Evolutionary conservation across 64 coral and sea anemone genomes (phyloP).

Genomic region (Catalaphyllia jardinei): DNA sequence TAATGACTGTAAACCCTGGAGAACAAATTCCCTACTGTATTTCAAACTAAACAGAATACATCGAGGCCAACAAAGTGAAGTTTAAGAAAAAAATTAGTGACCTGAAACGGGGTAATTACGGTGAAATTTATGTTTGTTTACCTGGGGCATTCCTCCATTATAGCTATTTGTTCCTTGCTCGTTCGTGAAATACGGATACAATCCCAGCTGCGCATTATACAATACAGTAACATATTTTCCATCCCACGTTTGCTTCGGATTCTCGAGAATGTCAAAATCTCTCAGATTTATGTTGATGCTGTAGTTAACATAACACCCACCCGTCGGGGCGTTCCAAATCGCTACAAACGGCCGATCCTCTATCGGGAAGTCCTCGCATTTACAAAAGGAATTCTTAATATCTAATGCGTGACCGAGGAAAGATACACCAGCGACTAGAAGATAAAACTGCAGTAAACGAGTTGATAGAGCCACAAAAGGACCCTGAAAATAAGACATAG

Average conservation of each 20-base stretch:
- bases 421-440: background rate
- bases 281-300: slow-evolving; percentile 88
- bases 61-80: background rate
- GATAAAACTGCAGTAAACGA: background rate
- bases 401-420: slow-evolving; percentile 2
- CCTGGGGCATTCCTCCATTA: slow-evolving; percentile 98
- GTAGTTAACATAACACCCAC: slow-evolving; percentile 89
- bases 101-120: background rate
- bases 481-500: slow-evolving; percentile 34
- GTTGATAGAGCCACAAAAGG: background rate
- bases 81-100: background rate
- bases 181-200: slow-evolving; percentile 87
- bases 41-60: background rate
- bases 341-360: slow-evolving; percentile 91
- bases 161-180: slow-evolving; percentile 56
- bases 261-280: slow-evolving; percentile 83
- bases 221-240: slow-evolving; percentile 93
- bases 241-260: slow-evolving; percentile 87
- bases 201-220: slow-evolving; percentile 89
- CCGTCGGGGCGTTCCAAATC: slow-evolving; percentile 96
- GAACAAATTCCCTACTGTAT: background rate
- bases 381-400: slow-evolving; percentile 47
- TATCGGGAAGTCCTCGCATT: slow-evolving; percentile 74
- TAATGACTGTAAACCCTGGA: background rate
- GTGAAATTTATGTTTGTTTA: slow-evolving; percentile 26